Base-by-base conservation (phyloP, 2,113 vertebrate species). In the Plotosus lineatus region DNA sequence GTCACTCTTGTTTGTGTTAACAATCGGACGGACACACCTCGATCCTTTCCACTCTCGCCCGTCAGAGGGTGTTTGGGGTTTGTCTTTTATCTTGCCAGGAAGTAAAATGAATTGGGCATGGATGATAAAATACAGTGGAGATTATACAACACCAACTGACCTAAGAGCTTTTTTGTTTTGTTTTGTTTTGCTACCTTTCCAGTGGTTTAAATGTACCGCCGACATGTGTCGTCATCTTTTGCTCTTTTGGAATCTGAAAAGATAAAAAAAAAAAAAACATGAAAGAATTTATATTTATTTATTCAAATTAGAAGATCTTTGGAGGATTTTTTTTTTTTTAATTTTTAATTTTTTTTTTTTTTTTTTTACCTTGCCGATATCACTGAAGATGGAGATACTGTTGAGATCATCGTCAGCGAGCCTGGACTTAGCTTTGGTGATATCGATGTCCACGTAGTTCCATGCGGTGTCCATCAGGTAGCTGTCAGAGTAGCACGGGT, bases 401-500 rank as follows among this genome's bases (percentile, higher is more conserved):
- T 95, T 14, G 0, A 96, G 89, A 85, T 98, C 96, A 0, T 98
- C 97, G 0, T 95, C 96, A 0, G 94, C 94, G 48, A 96, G 93
- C 82, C 95, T 93, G 93, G 95, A 92, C 93, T 97, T 97, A 23
- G 93, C 87, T 85, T 94, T 94, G 60, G 91, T 96, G 72, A 90
- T 93, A 0, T 96, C 96, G 63, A 90, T 94, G 69, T 99, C 96
- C 80, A 95, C 86, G 89, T 97, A 97, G 6, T 88, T 86, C 98
- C 98, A 99, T n/a, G n/a, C n/a, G 86, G 95, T 91, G 66, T 99
- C 98, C 31, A 98, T 97, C 55, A 94, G 88, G 14, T 85, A 91
- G 85, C 87, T 91, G 33, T 94, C 94, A 65, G 93, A 83, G 80
- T 94, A 95, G 80, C 95, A 95, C 88, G 94, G 94, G 85, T 93